Evolutionary conservation across 2,113 vertebrate genomes (phyloP).

Genomic region (Macaca mulatta): DNA sequence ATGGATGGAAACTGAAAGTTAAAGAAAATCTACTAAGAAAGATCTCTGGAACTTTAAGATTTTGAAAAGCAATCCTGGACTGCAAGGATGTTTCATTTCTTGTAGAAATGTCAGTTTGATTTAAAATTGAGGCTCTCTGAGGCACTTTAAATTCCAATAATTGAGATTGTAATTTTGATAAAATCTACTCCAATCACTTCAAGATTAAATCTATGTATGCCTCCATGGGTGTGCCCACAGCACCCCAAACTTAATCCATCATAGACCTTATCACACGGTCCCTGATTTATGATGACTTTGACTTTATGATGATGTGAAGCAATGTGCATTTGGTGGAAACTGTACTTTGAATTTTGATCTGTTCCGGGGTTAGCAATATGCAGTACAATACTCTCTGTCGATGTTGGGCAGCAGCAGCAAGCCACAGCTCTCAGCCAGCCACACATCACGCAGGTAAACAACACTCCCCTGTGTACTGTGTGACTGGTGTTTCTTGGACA

Average conservation of each 20-base stretch:
- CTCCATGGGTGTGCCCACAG: neutral
- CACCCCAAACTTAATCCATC: neutral
- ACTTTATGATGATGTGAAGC: neutral
- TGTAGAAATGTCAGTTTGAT: neutral
- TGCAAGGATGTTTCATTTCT: neutral
- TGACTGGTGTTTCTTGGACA: neutral
- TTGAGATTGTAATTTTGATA: neutral
- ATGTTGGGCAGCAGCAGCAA: neutral
- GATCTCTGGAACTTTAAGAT: neutral
- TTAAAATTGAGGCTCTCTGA: slow-evolving; percentile 20
- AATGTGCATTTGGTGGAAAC: neutral
- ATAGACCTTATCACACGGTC: neutral
- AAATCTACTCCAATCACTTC: neutral
- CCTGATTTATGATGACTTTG: neutral
- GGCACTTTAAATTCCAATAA: neutral
- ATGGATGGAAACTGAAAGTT: neutral
- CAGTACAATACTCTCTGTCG: neutral
- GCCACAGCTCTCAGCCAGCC: neutral
- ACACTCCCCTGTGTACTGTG: neutral
- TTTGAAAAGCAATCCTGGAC: neutral
- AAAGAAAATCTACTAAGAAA: neutral
- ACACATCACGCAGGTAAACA: neutral
- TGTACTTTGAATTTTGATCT: neutral
- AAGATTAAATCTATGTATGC: neutral
- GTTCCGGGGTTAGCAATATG: neutral